Percentiles rank a stretch among this genome's conserved stretches.
These are phyloP conservation scores for Lerista edwardsae DNA, from an alignment of 2,797 vertebrate genomes.

Conservation along the genomic window DNA sequence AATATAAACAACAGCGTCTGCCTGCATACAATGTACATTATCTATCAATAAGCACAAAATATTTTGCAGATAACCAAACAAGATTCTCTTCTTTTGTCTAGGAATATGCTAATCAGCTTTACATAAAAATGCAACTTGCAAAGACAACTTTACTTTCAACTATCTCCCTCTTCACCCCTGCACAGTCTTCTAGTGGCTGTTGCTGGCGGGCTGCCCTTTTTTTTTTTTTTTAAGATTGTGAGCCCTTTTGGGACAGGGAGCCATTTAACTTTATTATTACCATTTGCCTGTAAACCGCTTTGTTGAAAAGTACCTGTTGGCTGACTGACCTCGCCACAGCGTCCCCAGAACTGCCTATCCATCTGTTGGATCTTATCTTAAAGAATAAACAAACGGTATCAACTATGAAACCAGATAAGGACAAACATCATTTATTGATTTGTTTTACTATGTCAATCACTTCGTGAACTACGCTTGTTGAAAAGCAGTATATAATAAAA, in stretches of 20 bases:
- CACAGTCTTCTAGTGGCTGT: too few relatives aligned
- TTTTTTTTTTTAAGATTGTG: too few relatives aligned
- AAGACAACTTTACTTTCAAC: background rate
- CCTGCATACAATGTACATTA: background rate
- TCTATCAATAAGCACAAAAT: conserved; percentile 1
- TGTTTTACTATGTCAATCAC: too few relatives aligned
- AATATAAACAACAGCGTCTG: background rate
- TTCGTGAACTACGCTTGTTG: too few relatives aligned
- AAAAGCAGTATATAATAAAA: conserved; percentile 22
- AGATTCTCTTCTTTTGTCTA: background rate
- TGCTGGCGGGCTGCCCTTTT: too few relatives aligned
- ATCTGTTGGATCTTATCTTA: conserved; percentile 49
- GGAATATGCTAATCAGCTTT: background rate
- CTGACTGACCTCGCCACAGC: too few relatives aligned
- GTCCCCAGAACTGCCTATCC: conserved; percentile 15
- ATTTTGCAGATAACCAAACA: background rate
- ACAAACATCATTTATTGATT: conserved; percentile 16
- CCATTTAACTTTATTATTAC: too few relatives aligned
- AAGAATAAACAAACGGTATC: conserved; percentile 39
- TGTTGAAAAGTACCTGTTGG: too few relatives aligned
- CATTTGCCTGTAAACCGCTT: too few relatives aligned
- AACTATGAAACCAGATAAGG: conserved; percentile 51
- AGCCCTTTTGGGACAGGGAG: too few relatives aligned
- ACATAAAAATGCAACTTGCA: background rate
- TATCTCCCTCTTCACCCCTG: conserved; percentile 11